Base-by-base conservation (phyloP, 92 coral and sea anemone genomes). In the Bergia puertoricense region DNA sequence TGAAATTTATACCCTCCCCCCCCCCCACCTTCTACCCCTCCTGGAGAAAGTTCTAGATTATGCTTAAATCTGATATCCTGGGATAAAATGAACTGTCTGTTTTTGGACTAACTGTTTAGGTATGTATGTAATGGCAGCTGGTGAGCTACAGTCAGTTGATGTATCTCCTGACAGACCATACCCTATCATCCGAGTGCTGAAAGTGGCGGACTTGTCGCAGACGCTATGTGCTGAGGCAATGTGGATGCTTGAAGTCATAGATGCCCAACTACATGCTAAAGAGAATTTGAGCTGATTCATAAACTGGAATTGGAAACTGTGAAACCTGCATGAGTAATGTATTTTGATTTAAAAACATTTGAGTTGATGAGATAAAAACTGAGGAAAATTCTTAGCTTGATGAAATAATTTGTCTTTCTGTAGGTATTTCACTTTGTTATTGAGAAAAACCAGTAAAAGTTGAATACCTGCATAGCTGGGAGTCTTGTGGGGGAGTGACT, bases 111-210 rank as follows among this genome's bases (percentile, higher is more conserved):
- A 44, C 39, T 77, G 36, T 74, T 1, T 51, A 95, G 98, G 98
- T 39, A 95, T 88, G 92, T 95, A 95, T 85, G 82, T 95, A 50
- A 95, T 95, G 98, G 90, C 94, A 11, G 98, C 98, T 41, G 98
- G 98, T 2, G 93, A 91, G n/a, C 90, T 95, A 62, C 88, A 45
- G 80, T 79, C 90, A 23, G 51, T 72, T 44, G 91, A 89, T 45
- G 44, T 65, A 38, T 59, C 90, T 74, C 78, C 81, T 3, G 77
- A 89, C 73, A 78, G 80, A 77, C 81, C 80, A 0, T 90, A 78
- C 68, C 93, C 93, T 2, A 71, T 88, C 77, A 85, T 95, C 43
- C 90, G 91, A 39, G 90, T 95, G 38, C 89, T 95, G 46, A 95
- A 95, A 91, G 81, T 95, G 76, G 91, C 96, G 18, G 92, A 93